phyloP scores from a whole-genome alignment of 2,888 invertebrate genomes.

The Mamestra brassicae region DNA sequence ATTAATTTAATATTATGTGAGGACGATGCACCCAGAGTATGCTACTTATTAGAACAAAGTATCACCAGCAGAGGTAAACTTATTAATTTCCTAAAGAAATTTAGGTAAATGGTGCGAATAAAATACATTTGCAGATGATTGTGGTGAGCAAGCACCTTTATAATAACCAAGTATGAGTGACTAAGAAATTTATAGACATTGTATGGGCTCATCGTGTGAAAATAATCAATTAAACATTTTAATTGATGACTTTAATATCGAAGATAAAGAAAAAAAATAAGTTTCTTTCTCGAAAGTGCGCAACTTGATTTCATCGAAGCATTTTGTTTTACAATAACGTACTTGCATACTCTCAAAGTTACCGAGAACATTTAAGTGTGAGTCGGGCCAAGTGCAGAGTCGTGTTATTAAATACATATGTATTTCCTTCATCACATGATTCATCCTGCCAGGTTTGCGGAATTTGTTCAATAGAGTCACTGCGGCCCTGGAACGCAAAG shows the following conservation, averaged over 20 bases:
- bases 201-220: neutral
- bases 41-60: too few species aligned
- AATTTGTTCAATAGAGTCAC: too few species aligned
- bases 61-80: too few species aligned
- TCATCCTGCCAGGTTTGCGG: too few species aligned
- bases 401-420: neutral
- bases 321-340: constrained; percentile 15
- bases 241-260: constrained; percentile 21
- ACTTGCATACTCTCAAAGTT: neutral
- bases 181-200: constrained; percentile 3
- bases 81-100: too few species aligned
- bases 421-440: too few species aligned
- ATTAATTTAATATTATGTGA: too few species aligned
- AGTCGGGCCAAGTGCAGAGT: neutral
- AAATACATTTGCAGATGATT: neutral
- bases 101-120: too few species aligned
- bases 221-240: constrained; percentile 31
- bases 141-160: neutral
- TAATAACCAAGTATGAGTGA: neutral
- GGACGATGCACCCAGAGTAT: too few species aligned
- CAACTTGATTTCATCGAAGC: constrained; percentile 15
- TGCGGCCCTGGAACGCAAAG: too few species aligned
- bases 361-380: neutral
- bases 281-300: neutral
- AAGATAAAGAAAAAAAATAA: constrained; percentile 22